Evolutionary conservation across 23 tunicate species (phyloP).

Genomic region (Trididemnum clinides): DNA sequence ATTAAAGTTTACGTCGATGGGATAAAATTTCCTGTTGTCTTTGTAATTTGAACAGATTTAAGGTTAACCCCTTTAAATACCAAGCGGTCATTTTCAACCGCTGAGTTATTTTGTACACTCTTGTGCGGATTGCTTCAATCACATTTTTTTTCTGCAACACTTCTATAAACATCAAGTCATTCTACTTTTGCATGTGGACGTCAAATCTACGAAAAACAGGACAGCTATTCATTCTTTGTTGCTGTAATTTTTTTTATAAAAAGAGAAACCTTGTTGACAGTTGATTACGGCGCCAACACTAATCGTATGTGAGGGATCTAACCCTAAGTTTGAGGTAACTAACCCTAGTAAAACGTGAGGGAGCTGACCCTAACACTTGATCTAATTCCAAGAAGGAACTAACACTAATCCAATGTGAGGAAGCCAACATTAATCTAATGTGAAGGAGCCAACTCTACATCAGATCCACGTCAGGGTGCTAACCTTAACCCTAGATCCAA

Average conservation of each 20-base stretch:
- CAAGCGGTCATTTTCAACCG: constrained; percentile 11
- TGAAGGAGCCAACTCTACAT: too few species aligned
- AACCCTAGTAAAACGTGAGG: too few species aligned
- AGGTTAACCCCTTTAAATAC: not conserved
- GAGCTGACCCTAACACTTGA: too few species aligned
- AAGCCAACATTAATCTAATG: too few species aligned
- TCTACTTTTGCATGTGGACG: not conserved
- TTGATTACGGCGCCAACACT: too few species aligned
- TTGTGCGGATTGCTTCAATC: not conserved
- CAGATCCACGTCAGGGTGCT: too few species aligned
- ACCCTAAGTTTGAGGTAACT: too few species aligned
- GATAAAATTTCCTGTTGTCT: not conserved
- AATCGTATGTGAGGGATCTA: too few species aligned
- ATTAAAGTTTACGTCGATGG: not conserved
- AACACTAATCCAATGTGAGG: too few species aligned
- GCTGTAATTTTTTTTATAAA: not conserved
- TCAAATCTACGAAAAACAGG: not conserved
- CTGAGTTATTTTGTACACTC: not conserved
- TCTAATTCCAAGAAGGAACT: too few species aligned
- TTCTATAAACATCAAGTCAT: not conserved
- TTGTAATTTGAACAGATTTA: not conserved
- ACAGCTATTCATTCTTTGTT: not conserved
- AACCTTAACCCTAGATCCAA: too few species aligned
- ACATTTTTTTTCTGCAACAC: constrained; percentile 3
- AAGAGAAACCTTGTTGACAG: constrained; percentile 1